Evolutionary conservation across 92 coral and sea anemone genomes (phyloP).

Genomic region (Muricea muricata): DNA sequence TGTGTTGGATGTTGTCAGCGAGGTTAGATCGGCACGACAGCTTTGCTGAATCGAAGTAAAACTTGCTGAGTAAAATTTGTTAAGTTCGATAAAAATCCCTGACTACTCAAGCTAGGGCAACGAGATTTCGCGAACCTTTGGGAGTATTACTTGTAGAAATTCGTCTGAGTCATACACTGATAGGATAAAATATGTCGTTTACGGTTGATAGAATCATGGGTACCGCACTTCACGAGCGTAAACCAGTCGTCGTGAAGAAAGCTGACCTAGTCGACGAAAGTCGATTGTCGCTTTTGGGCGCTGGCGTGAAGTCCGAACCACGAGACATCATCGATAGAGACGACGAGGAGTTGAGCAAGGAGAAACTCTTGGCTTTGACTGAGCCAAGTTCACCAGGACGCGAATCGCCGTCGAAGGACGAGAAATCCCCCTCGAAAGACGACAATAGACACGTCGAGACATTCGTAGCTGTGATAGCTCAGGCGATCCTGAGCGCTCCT

Average conservation of each 20-base stretch:
- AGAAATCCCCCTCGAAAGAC: conserved; percentile 18
- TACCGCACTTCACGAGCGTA: neutral
- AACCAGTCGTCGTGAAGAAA: conserved; percentile 10
- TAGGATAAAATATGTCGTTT: conserved; percentile 24
- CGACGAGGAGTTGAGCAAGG: conserved; percentile 10
- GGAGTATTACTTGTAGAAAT: too few species aligned
- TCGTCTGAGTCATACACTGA: too few species aligned
- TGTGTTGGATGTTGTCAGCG: neutral
- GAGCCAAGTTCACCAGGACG: neutral
- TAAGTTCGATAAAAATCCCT: too few species aligned
- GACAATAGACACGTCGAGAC: conserved; percentile 92
- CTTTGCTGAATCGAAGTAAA: too few species aligned
- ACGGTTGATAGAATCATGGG: conserved; percentile 37
- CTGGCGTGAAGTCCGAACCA: neutral
- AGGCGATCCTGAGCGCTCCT: conserved; percentile 92
- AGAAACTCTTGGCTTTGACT: neutral
- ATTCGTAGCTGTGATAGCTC: conserved; percentile 97
- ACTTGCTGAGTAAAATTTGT: too few species aligned
- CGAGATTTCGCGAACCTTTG: too few species aligned
- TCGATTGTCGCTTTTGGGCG: neutral
- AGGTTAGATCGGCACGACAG: neutral
- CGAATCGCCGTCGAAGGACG: neutral
- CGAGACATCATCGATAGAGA: neutral
- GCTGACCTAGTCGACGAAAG: neutral
- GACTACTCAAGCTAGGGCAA: too few species aligned